These are phyloP conservation scores for Sarcophaga subvicina DNA, from an alignment of 2,888 invertebrate genomes.

Conservation along the genomic window DNA sequence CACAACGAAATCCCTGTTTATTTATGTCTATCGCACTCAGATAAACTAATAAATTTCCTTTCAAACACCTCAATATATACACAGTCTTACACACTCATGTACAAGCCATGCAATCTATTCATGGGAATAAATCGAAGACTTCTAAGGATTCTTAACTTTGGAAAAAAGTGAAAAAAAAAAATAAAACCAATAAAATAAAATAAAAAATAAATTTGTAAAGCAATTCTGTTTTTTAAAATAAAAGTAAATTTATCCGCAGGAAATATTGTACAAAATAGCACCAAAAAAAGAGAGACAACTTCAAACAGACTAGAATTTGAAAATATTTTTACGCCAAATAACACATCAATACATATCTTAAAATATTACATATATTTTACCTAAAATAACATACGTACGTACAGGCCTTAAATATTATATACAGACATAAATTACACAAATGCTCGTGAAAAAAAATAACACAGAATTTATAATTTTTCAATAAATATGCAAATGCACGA, in stretches of 20 bases:
- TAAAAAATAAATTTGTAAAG: background rate
- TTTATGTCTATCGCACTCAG: no score
- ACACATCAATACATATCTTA: constrained; percentile 34
- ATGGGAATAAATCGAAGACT: background rate
- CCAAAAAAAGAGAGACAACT: background rate
- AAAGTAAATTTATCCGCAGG: constrained; percentile 48
- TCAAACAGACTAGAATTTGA: constrained; percentile 14
- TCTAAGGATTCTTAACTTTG: constrained; percentile 18
- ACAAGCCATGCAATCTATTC: no score
- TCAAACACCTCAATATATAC: no score
- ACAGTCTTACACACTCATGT: no score
- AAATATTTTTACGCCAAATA: constrained; percentile 47
- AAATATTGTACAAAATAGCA: constrained; percentile 31
- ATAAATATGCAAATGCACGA: constrained; percentile 61
- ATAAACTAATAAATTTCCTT: no score
- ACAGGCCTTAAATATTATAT: background rate
- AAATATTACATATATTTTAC: background rate
- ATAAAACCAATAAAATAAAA: background rate
- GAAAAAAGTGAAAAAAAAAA: no score
- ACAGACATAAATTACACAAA: background rate
- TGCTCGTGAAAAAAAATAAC: no score
- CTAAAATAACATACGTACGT: background rate
- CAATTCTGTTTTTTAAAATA: background rate
- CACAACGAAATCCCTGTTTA: no score
- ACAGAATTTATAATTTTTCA: constrained; percentile 37